phyloP scores from a whole-genome alignment of 2,888 invertebrate genomes.

The Hirtodrosophila cameraria region DNA sequence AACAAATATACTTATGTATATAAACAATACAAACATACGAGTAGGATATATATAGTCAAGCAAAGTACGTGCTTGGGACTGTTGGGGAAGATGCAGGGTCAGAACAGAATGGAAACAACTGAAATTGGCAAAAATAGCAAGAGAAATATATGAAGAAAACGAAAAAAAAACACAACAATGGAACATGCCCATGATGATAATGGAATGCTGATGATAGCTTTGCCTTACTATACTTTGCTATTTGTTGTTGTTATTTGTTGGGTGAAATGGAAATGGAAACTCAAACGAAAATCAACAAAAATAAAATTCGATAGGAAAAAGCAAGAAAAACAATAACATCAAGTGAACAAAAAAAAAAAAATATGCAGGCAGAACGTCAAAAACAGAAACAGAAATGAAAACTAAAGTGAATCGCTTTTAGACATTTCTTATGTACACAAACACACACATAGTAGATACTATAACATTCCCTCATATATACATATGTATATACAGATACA shows the following conservation, averaged over 20 bases:
- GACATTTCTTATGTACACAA: conserved; percentile 59
- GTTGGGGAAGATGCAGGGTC: conserved; percentile 4
- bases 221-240: conserved; percentile 11
- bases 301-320: conserved; percentile 51
- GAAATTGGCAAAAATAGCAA: conserved; percentile 51
- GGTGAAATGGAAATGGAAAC: conserved; percentile 55
- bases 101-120: conserved; percentile 17
- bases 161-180: conserved; percentile 41
- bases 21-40: background rate
- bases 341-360: too few species aligned
- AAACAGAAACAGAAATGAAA: conserved; percentile 56
- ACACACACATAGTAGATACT: conserved; percentile 28
- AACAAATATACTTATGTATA: background rate
- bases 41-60: background rate
- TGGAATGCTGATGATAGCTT: conserved; percentile 63
- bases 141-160: conserved; percentile 18
- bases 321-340: conserved; percentile 1
- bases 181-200: conserved; percentile 63
- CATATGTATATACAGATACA: background rate
- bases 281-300: conserved; percentile 57
- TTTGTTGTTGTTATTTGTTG: conserved; percentile 25
- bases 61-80: conserved; percentile 35
- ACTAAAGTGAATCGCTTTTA: conserved; percentile 66
- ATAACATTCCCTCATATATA: conserved; percentile 23
- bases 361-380: conserved; percentile 40